Evolutionary conservation across 2,888 invertebrate genomes (phyloP).

Genomic region (Eilema sororculum): DNA sequence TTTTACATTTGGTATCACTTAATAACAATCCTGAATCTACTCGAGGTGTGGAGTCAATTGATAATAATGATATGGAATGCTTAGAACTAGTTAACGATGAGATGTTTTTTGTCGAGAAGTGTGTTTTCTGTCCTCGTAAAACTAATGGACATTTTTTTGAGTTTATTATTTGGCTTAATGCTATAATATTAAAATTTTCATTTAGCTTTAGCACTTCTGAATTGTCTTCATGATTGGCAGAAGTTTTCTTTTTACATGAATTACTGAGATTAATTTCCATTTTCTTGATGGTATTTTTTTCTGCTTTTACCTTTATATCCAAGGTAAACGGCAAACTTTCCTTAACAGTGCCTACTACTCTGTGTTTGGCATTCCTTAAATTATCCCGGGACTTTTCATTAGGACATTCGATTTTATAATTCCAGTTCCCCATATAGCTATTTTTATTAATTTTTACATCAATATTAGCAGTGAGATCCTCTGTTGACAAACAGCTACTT

Average conservation of each 20-base stretch:
- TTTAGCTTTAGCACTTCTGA: background rate
- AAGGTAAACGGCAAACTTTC: background rate
- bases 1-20: conserved; percentile 5
- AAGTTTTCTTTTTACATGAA: background rate
- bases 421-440: conserved; percentile 3
- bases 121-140: background rate
- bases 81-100: background rate
- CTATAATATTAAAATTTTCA: conserved; percentile 7
- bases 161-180: background rate
- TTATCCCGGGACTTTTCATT: background rate
- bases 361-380: background rate
- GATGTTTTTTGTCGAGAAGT: background rate
- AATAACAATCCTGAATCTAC: conserved; percentile 8
- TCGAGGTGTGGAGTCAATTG: conserved; percentile 9
- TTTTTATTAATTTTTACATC: background rate
- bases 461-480: background rate
- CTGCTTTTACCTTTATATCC: background rate
- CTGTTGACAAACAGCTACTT: background rate
- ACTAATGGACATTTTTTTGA: background rate
- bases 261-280: background rate
- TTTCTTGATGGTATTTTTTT: background rate
- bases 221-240: background rate
- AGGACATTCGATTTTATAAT: conserved; percentile 3
- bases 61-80: background rate
- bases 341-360: background rate